These are phyloP conservation scores for Calliscelio sp. DNA, from an alignment of 2,888 invertebrate species.

Conservation along the genomic window DNA sequence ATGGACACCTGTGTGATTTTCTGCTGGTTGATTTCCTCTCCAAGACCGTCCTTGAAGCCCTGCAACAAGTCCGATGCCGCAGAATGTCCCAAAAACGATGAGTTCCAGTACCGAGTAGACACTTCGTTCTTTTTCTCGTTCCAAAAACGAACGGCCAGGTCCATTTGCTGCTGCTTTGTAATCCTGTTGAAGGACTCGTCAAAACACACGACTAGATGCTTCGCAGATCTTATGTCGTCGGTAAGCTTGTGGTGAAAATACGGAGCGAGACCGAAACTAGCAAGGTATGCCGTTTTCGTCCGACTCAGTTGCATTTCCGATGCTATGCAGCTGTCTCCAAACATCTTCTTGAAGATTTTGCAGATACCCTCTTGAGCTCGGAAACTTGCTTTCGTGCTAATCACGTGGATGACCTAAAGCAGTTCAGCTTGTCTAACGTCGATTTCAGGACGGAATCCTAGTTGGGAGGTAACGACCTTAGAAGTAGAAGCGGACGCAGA, in stretches of 20 bases:
- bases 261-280: slow-evolving; percentile 33
- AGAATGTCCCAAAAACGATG: slow-evolving; percentile 39
- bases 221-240: slow-evolving; percentile 10
- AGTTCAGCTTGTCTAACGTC: slow-evolving; percentile 8
- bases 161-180: slow-evolving; percentile 36
- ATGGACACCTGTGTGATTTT: slow-evolving; percentile 38
- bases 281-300: slow-evolving; percentile 35
- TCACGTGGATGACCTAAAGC: slow-evolving; percentile 29
- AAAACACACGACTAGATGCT: slow-evolving; percentile 29
- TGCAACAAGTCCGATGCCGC: slow-evolving; percentile 23
- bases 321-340: slow-evolving; percentile 18
- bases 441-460: slow-evolving; percentile 4
- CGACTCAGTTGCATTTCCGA: slow-evolving; percentile 35
- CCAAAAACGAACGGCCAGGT: slow-evolving; percentile 35
- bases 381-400: slow-evolving; percentile 35
- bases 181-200: slow-evolving; percentile 35
- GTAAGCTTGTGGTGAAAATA: slow-evolving; percentile 27
- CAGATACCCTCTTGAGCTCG: slow-evolving; percentile 22
- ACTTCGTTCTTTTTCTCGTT: slow-evolving; percentile 30
- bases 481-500: background rate
- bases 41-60: slow-evolving; percentile 27
- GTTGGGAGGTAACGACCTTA: background rate
- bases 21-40: slow-evolving; percentile 15
- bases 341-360: slow-evolving; percentile 21
- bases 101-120: slow-evolving; percentile 38